Evolutionary conservation across 2,113 vertebrate genomes (phyloP).

Genomic region (Gopherus evgoodei): DNA sequence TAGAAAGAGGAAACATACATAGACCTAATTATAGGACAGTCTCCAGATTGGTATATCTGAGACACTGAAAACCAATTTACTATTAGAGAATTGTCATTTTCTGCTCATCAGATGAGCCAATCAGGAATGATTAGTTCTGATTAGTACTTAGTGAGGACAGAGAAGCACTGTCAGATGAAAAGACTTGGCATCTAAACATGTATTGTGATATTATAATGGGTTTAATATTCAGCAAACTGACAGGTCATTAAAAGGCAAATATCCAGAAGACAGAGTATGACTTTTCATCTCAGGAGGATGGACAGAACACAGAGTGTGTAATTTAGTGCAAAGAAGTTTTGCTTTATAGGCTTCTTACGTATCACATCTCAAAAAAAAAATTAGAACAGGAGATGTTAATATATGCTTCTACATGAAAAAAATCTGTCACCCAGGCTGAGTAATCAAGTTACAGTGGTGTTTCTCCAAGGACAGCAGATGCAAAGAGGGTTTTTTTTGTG

Average conservation of each 20-base stretch:
- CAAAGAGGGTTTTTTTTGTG: background rate
- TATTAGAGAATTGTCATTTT: background rate
- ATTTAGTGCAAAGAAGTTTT: background rate
- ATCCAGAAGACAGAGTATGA: background rate
- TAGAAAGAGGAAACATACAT: background rate
- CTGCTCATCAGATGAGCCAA: background rate
- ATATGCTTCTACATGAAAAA: background rate
- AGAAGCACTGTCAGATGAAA: background rate
- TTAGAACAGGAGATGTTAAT: background rate
- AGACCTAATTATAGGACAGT: background rate
- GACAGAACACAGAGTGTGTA: background rate
- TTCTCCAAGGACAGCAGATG: background rate
- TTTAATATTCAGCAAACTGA: background rate
- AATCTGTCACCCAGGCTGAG: background rate
- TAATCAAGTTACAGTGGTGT: background rate
- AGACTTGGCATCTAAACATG: background rate
- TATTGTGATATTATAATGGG: background rate
- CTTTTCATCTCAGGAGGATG: background rate
- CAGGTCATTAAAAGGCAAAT: background rate
- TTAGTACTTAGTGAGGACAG: background rate
- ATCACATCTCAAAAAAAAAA: background rate
- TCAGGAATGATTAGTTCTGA: background rate
- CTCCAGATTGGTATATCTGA: background rate
- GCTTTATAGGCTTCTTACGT: background rate
- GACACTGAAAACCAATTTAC: background rate